Evolutionary conservation across 2,888 invertebrate genomes (phyloP), one percentile per base, ranked within the genome.

Genomic region (Endotricha flammealis): DNA sequence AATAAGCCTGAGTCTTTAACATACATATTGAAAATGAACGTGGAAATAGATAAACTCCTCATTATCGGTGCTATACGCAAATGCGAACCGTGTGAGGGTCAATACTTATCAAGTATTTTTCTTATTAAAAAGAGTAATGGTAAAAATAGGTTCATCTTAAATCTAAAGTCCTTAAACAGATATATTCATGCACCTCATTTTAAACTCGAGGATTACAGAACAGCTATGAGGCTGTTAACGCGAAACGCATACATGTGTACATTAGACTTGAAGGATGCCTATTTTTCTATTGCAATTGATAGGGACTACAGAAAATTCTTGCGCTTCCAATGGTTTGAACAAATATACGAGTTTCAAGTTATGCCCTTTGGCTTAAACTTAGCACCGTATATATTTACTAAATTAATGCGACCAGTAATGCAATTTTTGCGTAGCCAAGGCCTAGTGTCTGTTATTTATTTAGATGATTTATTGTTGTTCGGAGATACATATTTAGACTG

Each of bases 381-480:
- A 0, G 44, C 48, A 5, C 48, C 48, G 0, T 44, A 22, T 9
- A 42, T 46, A 3, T 52, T 49, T 11, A 51, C 51, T 0, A 52
- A 52, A 41, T 27, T 51, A 7, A 4, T 48, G 0, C 44, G 49
- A 38, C 48, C 46, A 6, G 38, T 50, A 2, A 27, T 47, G 7
- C 25, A 45, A 20, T 32, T 30, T 6, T 23, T 42, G 6, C 20
- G 41, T 28, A 9, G 5, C n/a, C 4, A 29, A 6, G 17, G 28
- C 11, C 24, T 36, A 5, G 12, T 42, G 7, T 48, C 41, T 0
- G 36, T 39, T 6, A 32, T 37, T 3, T 46, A 37, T 23, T 8
- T 42, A 1, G 42, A 42, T 27, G 46, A 46, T n/a, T 32, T 41
- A 6, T 29, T 36, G n/a, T n/a, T n/a, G n/a, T n/a, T n/a, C n/a